Evolutionary conservation across 2,113 vertebrate species (phyloP).

Genomic region (Pomatorhinus ruficollis): DNA sequence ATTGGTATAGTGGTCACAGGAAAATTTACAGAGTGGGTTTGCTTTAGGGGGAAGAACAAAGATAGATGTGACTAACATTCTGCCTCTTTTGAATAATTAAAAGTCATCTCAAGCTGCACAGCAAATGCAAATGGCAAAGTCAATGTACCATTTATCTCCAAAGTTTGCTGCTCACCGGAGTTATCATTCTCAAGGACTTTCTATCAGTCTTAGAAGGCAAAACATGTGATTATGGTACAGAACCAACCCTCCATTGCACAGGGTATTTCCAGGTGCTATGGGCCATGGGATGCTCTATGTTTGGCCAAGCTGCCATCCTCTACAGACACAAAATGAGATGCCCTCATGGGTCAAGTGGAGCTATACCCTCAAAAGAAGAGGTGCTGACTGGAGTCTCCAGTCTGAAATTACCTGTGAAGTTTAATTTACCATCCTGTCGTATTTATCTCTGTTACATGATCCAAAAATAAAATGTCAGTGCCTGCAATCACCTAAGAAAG

Average conservation of each 20-base stretch:
- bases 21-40: conserved; percentile 2
- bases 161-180: not conserved
- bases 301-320: not conserved
- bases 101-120: conserved; percentile 24
- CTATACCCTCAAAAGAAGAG: not conserved
- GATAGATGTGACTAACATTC: not conserved
- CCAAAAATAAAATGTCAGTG: not conserved
- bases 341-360: not conserved
- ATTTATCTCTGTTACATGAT: not conserved
- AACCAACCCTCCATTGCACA: not conserved
- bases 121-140: conserved; percentile 43
- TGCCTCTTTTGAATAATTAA: conserved; percentile 49
- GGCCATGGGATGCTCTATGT: not conserved
- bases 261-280: not conserved
- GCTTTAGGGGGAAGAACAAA: conserved; percentile 13
- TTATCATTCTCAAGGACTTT: not conserved
- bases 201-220: not conserved
- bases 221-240: not conserved
- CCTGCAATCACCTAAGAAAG: not conserved
- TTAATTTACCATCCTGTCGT: not conserved
- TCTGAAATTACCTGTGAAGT: not conserved
- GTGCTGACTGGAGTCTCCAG: not conserved
- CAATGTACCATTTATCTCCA: conserved; percentile 17
- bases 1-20: not conserved
- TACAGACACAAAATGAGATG: not conserved